Evolutionary conservation across 2,888 invertebrate genomes (phyloP).

Genomic region (Athetis lepigone): DNA sequence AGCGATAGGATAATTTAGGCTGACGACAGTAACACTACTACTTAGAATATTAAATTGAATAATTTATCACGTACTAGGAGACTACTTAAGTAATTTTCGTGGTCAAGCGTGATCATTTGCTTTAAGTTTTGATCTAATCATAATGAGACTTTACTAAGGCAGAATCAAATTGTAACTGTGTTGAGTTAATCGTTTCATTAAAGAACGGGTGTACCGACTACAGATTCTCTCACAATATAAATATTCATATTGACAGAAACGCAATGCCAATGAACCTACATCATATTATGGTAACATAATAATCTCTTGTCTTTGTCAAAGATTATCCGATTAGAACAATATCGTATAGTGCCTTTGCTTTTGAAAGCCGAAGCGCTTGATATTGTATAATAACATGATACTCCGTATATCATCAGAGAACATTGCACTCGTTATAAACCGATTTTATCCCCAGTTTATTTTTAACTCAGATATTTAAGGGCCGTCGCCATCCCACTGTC

Average conservation of each 20-base stretch:
- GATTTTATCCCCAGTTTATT: conserved; percentile 28
- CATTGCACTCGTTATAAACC: conserved; percentile 29
- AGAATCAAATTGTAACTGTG: too few relatives aligned
- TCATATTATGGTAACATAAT: background rate
- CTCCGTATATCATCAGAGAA: conserved; percentile 1
- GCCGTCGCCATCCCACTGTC: background rate
- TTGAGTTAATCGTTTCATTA: background rate
- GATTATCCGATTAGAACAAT: background rate
- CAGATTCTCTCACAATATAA: background rate
- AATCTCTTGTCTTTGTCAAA: conserved; percentile 1
- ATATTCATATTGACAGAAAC: background rate
- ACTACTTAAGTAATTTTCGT: too few relatives aligned
- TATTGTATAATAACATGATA: conserved; percentile 13
- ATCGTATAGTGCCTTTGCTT: background rate
- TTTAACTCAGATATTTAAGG: conserved; percentile 12
- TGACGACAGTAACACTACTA: too few relatives aligned
- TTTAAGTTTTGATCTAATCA: too few relatives aligned
- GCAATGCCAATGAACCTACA: background rate
- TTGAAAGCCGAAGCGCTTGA: background rate
- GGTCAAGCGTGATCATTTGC: too few relatives aligned
- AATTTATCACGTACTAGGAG: too few relatives aligned
- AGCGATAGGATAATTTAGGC: too few relatives aligned
- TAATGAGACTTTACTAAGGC: too few relatives aligned
- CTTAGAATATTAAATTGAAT: too few relatives aligned
- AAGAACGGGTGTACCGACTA: too few relatives aligned